Conservation (phyloP, 1,140 invertebrate species). For the Drosophila quadrilineata region DNA sequence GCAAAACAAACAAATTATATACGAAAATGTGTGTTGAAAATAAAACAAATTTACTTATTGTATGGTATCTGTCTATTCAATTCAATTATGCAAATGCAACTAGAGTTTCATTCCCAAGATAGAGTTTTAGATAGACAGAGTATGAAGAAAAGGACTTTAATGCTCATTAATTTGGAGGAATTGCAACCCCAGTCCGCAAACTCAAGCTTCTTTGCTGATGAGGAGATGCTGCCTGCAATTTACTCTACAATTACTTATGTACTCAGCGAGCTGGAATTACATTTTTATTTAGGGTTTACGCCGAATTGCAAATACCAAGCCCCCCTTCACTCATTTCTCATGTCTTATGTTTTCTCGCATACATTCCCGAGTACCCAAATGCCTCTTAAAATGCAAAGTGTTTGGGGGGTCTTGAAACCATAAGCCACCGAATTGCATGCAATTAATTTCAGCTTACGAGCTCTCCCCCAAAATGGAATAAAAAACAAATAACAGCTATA, state of each 20-base stretch:
- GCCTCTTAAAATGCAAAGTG: slow-evolving; percentile 62
- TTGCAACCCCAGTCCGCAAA: too few species aligned
- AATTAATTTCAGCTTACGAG: slow-evolving; percentile 70
- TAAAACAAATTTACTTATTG: too few species aligned
- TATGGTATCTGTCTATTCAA: background rate
- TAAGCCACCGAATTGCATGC: slow-evolving; percentile 56
- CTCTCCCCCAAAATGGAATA: slow-evolving; percentile 7
- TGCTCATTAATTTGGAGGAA: slow-evolving; percentile 58
- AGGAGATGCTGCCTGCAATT: slow-evolving; percentile 48
- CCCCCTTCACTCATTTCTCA: background rate
- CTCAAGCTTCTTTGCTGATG: too few species aligned
- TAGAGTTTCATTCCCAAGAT: background rate
- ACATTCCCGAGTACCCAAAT: background rate
- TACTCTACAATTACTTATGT: slow-evolving; percentile 51
- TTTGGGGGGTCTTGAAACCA: slow-evolving; percentile 17
- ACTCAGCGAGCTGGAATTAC: slow-evolving; percentile 28
- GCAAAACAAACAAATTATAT: slow-evolving; percentile 57
- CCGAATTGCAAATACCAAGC: background rate
- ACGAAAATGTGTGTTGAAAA: background rate
- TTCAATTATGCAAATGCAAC: slow-evolving; percentile 76
- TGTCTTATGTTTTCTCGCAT: background rate
- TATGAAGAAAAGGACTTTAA: slow-evolving; percentile 44
- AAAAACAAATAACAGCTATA: background rate
- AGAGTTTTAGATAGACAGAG: background rate
- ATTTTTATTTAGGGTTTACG: slow-evolving; percentile 28